Conservation (phyloP, 2,113 vertebrate genomes). For the Hemiscyllium ocellatum region DNA sequence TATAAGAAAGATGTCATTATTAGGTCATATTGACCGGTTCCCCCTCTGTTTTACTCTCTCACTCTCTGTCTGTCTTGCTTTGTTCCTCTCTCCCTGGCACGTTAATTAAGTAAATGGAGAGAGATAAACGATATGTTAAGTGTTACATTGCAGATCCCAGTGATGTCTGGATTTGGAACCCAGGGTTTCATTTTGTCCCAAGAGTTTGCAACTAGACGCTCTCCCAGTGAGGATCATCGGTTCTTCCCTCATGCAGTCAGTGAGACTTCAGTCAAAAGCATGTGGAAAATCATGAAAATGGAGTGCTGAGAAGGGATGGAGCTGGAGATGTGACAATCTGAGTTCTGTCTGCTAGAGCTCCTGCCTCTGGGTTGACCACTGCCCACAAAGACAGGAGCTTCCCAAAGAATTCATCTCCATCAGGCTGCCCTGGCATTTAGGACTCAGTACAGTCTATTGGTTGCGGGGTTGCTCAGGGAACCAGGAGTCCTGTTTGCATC, state of each 20-base stretch:
- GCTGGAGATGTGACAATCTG: neutral
- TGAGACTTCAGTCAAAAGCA: neutral
- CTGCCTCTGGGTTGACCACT: neutral
- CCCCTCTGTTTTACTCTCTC: neutral
- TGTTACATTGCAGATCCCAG: neutral
- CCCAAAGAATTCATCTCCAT: neutral
- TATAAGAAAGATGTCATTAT: conserved; percentile 6
- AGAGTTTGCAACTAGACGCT: too few species aligned
- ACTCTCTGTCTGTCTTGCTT: neutral
- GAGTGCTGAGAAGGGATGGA: neutral
- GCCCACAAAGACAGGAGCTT: neutral
- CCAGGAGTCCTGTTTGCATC: neutral
- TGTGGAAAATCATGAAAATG: neutral
- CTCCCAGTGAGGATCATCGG: neutral
- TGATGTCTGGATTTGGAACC: neutral
- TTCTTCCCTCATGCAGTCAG: neutral
- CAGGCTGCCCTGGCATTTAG: neutral
- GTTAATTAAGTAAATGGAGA: neutral
- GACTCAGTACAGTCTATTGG: neutral
- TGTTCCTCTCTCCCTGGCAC: conserved; percentile 21
- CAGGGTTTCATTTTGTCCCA: neutral
- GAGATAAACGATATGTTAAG: neutral
- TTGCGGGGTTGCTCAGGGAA: neutral
- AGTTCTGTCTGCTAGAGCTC: neutral
- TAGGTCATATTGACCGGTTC: conserved; percentile 23